A percentile compares a stretch with the other conserved stretches of the same genome.
phyloP scores from a whole-genome alignment of 2,113 vertebrate genomes.

The Eptesicus fuscus region DNA sequence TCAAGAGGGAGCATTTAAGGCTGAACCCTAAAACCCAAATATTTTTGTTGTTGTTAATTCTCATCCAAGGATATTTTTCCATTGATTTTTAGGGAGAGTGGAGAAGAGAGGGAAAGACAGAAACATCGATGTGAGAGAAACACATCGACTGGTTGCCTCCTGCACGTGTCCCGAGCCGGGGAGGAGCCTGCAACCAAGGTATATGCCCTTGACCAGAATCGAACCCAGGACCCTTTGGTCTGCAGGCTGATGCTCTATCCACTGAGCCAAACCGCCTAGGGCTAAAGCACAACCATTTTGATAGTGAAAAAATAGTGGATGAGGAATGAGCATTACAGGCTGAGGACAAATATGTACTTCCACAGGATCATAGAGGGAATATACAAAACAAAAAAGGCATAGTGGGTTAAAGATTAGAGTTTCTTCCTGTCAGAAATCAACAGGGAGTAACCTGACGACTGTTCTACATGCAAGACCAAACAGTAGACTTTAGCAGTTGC shows the following conservation, averaged over 20 bases:
- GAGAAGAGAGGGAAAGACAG: too few species aligned
- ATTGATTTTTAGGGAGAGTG: too few species aligned
- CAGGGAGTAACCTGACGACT: neutral
- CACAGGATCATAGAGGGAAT: neutral
- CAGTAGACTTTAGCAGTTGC: neutral
- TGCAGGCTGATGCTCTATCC: too few species aligned
- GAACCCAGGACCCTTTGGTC: too few species aligned
- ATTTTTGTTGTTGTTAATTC: too few species aligned
- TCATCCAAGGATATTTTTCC: too few species aligned
- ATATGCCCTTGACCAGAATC: too few species aligned
- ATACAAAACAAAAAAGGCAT: neutral
- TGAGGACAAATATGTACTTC: neutral
- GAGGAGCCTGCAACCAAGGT: too few species aligned
- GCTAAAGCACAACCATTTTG: neutral
- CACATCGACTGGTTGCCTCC: too few species aligned
- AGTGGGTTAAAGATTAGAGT: neutral
- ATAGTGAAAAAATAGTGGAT: neutral
- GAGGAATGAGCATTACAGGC: neutral
- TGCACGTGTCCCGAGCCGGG: too few species aligned
- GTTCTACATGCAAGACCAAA: neutral
- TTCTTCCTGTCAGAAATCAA: neutral
- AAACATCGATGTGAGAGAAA: too few species aligned
- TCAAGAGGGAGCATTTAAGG: neutral
- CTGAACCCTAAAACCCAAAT: neutral
- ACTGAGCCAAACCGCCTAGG: too few species aligned